Conservation (phyloP, 2,888 invertebrate species). For the Phyllotreta striolata region DNA sequence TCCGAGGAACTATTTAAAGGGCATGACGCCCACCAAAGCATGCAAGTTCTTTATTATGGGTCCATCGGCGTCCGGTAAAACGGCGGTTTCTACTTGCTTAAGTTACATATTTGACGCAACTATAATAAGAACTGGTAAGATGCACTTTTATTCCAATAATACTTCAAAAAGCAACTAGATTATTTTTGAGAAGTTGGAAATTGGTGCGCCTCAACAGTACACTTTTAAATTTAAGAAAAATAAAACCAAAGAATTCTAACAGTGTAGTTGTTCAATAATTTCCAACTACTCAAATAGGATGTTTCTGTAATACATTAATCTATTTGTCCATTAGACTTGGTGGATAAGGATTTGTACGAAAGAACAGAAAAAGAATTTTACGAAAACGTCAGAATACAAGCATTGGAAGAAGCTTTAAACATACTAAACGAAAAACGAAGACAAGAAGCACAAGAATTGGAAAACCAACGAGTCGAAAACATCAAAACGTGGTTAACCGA, state of each 20-base stretch:
- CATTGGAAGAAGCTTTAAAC: constrained; percentile 48
- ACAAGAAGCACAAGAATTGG: constrained; percentile 39
- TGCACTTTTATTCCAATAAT: no score
- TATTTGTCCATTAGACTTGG: no score
- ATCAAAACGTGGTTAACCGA: constrained; percentile 60
- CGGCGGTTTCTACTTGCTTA: constrained; percentile 65
- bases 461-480: constrained; percentile 43
- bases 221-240: no score
- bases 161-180: no score
- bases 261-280: no score
- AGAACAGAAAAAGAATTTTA: constrained; percentile 47
- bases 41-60: constrained; percentile 70
- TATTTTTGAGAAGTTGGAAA: no score
- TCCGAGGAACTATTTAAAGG: constrained; percentile 68
- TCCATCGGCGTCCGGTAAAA: constrained; percentile 68
- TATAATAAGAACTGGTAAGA: constrained; percentile 59
- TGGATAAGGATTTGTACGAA: constrained; percentile 38
- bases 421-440: constrained; percentile 50
- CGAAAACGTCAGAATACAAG: constrained; percentile 59
- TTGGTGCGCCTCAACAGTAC: no score
- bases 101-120: constrained; percentile 64
- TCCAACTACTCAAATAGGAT: no score
- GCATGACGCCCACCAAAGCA: constrained; percentile 66
- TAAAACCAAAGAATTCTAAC: no score
- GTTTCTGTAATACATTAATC: constrained; percentile 39